Conservation (phyloP, 2,113 vertebrate genomes). For the Paradoxurus hermaphroditus region DNA sequence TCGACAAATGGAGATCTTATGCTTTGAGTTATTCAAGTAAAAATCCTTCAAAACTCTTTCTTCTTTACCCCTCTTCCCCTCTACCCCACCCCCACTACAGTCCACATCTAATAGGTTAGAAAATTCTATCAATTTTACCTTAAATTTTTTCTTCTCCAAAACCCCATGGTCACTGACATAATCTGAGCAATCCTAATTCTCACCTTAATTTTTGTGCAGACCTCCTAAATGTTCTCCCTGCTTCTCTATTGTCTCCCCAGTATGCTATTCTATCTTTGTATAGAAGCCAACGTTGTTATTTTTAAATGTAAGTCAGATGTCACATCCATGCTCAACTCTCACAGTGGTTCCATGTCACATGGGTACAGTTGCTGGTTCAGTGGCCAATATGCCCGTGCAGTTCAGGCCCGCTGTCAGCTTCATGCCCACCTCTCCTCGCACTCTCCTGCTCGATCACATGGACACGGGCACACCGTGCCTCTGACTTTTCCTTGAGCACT, state of each 20-base stretch:
- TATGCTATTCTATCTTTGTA: background rate
- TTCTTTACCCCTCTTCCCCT: background rate
- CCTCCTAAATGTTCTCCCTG: background rate
- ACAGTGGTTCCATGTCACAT: too few relatives aligned
- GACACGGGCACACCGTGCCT: background rate
- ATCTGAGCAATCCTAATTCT: background rate
- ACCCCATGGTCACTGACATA: background rate
- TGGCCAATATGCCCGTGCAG: accelerated
- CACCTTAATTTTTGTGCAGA: background rate
- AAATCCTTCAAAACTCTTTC: background rate
- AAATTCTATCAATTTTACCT: background rate
- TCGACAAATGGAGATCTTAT: background rate
- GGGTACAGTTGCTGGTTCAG: background rate
- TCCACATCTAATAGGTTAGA: background rate
- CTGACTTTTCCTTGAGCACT: background rate
- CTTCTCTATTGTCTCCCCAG: background rate
- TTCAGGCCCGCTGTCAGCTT: background rate
- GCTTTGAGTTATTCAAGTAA: background rate
- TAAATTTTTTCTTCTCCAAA: background rate
- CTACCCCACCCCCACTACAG: background rate
- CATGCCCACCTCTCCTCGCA: background rate
- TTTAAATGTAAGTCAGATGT: background rate
- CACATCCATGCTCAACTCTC: background rate
- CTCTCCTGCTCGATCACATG: too few relatives aligned
- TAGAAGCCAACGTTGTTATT: background rate